phyloP scores from a whole-genome alignment of 2,888 invertebrate genomes.

The Athalia cordata region DNA sequence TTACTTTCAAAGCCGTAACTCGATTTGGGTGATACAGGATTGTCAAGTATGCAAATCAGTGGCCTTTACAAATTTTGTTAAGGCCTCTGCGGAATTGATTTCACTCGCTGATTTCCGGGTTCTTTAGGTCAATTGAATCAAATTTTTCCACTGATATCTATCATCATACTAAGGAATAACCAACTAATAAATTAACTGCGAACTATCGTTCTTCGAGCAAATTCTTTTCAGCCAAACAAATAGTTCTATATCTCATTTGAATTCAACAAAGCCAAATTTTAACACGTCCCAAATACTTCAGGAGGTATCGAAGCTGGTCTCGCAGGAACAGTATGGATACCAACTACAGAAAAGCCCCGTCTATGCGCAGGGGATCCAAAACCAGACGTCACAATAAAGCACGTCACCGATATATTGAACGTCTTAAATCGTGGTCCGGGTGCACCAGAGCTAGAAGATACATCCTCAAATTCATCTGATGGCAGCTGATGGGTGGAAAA shows the following conservation, averaged over 20 bases:
- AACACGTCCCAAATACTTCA: conserved; percentile 55
- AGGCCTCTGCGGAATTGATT: no score
- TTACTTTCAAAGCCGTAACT: background rate
- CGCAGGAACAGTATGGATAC: conserved; percentile 89
- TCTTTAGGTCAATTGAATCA: no score
- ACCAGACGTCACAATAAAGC: conserved; percentile 81
- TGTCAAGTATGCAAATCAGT: no score
- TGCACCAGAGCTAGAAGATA: conserved; percentile 74
- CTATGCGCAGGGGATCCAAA: conserved; percentile 72
- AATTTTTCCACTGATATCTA: no score
- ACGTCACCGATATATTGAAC: conserved; percentile 79
- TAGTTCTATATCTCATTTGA: no score
- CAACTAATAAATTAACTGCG: no score
- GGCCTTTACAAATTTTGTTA: no score
- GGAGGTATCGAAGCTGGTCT: conserved; percentile 86
- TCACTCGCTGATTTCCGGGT: no score
- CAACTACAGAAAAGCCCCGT: conserved; percentile 73
- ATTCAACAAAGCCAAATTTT: background rate
- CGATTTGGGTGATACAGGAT: no score
- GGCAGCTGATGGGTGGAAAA: conserved; percentile 72
- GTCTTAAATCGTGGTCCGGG: conserved; percentile 74
- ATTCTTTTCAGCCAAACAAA: no score
- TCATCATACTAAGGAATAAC: no score
- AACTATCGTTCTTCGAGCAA: no score
- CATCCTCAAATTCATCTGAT: conserved; percentile 72